phyloP scores from a whole-genome alignment of 2,797 vertebrate genomes.

The Chaetophractus vellerosus region DNA sequence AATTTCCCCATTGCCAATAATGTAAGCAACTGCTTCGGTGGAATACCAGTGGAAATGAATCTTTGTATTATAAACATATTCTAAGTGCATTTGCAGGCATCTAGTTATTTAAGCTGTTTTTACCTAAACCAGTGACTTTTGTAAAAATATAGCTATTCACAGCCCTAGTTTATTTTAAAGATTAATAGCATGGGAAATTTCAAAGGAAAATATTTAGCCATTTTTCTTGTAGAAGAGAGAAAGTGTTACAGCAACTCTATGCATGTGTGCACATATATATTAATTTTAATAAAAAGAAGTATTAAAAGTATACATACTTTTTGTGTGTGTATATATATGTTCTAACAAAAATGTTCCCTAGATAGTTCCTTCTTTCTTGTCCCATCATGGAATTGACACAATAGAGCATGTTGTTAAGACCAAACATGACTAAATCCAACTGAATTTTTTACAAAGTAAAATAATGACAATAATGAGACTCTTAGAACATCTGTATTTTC shows the following conservation, averaged over 20 bases:
- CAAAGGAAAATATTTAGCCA: constrained; percentile 73
- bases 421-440: constrained; percentile 4
- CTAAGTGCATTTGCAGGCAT: constrained; percentile 72
- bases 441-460: constrained; percentile 70
- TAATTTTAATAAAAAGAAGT: constrained; percentile 24
- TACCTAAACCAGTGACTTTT: constrained; percentile 71
- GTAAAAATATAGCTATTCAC: constrained; percentile 69
- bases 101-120: constrained; percentile 72
- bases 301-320: neutral
- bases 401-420: constrained; percentile 35
- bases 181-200: constrained; percentile 68
- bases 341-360: constrained; percentile 10
- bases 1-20: constrained; percentile 73
- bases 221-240: constrained; percentile 56
- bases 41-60: constrained; percentile 72
- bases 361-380: neutral
- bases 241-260: neutral
- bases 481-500: constrained; percentile 85
- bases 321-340: constrained; percentile 21
- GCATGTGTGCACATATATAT: neutral
- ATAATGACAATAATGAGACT: constrained; percentile 69
- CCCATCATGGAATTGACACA: neutral
- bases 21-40: constrained; percentile 77
- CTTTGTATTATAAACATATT: constrained; percentile 78
- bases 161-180: constrained; percentile 79